These are phyloP conservation scores for Drosophila anomalata DNA, from an alignment of 2,888 invertebrate genomes.

Conservation along the genomic window DNA sequence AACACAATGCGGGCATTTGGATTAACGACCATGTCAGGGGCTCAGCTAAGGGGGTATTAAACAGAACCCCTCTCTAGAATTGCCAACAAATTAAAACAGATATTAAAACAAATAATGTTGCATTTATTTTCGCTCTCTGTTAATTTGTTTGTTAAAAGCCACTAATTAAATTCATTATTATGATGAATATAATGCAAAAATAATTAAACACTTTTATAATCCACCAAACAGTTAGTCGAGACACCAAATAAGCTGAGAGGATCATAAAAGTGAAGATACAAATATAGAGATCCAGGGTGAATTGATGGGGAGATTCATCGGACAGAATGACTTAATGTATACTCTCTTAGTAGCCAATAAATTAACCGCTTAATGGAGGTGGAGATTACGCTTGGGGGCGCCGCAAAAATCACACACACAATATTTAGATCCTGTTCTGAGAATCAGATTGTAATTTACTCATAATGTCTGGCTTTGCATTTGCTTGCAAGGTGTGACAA, in stretches of 20 bases:
- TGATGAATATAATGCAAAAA: slow-evolving; percentile 40
- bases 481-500: slow-evolving; percentile 2
- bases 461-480: slow-evolving; percentile 10
- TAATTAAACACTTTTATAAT: slow-evolving; percentile 57
- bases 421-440: slow-evolving; percentile 42
- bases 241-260: slow-evolving; percentile 8
- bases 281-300: slow-evolving; percentile 19
- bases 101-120: not conserved
- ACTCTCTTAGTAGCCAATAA: slow-evolving; percentile 36
- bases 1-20: slow-evolving; percentile 33
- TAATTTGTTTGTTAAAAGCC: slow-evolving; percentile 49
- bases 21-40: slow-evolving; percentile 13
- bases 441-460: slow-evolving; percentile 15
- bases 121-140: slow-evolving; percentile 11
- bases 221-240: slow-evolving; percentile 43
- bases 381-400: slow-evolving; percentile 25
- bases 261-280: slow-evolving; percentile 40
- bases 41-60: not conserved
- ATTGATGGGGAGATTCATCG: slow-evolving; percentile 22
- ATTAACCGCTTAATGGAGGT: slow-evolving; percentile 37
- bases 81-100: not conserved
- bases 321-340: slow-evolving; percentile 31
- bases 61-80: not conserved
- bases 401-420: slow-evolving; percentile 14
- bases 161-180: slow-evolving; percentile 41